Evolutionary conservation across 2,113 vertebrate species (phyloP).

Genomic region (Condylura cristata): DNA sequence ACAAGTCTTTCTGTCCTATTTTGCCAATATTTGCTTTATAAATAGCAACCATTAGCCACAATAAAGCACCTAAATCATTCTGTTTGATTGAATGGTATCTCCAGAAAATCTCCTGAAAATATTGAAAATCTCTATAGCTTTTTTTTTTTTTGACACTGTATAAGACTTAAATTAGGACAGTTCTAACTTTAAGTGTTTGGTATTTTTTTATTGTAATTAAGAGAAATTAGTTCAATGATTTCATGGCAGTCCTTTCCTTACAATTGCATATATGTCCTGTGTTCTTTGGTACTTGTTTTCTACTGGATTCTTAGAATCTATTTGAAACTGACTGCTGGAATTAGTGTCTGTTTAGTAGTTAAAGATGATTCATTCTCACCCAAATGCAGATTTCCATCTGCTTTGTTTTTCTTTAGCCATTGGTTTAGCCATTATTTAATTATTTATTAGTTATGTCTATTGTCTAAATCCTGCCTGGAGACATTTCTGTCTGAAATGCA

Average conservation of each 20-base stretch:
- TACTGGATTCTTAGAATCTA: not conserved
- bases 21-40: not conserved
- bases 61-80: not conserved
- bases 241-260: not conserved
- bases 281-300: not conserved
- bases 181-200: not conserved
- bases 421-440: not conserved
- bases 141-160: not conserved
- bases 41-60: not conserved
- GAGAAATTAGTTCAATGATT: not conserved
- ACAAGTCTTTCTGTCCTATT: not conserved
- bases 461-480: not conserved
- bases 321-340: not conserved
- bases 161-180: not conserved
- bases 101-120: not conserved
- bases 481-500: not conserved
- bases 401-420: not conserved
- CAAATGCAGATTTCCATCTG: not conserved
- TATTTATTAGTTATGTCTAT: not conserved
- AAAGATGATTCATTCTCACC: not conserved
- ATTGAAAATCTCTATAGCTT: not conserved
- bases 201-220: conserved; percentile 50
- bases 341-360: not conserved
- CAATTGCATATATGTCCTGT: fast-evolving
- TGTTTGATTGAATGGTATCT: not conserved